Evolutionary conservation across 2,888 invertebrate species (phyloP).

Genomic region (Antheraea assamensis): DNA sequence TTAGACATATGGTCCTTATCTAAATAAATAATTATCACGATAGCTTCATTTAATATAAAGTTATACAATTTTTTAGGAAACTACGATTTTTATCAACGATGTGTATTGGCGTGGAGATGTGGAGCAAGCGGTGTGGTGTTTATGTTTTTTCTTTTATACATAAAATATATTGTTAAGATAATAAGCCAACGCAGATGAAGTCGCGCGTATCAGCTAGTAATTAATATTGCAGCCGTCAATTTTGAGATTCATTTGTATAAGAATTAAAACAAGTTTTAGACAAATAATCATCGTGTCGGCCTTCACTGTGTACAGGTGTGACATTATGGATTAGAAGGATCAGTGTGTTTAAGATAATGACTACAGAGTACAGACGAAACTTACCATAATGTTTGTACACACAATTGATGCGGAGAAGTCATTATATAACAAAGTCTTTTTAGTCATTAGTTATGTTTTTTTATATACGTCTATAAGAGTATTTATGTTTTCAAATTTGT

Average conservation of each 20-base stretch:
- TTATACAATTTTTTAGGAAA: too few relatives aligned
- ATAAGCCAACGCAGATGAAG: too few relatives aligned
- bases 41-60: too few relatives aligned
- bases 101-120: not conserved
- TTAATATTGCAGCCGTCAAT: slow-evolving; percentile 23
- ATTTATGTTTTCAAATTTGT: not conserved
- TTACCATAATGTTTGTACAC: not conserved
- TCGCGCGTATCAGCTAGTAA: not conserved
- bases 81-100: not conserved
- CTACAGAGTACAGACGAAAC: not conserved
- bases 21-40: too few relatives aligned
- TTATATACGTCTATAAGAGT: not conserved
- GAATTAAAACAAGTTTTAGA: slow-evolving; percentile 41
- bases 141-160: not conserved
- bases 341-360: slow-evolving; percentile 17
- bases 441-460: not conserved
- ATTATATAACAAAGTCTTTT: slow-evolving; percentile 3
- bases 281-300: slow-evolving; percentile 49
- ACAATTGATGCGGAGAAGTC: not conserved
- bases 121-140: not conserved
- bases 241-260: slow-evolving; percentile 28
- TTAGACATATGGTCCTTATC: too few relatives aligned
- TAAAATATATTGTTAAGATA: too few relatives aligned
- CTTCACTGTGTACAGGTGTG: slow-evolving; percentile 36
- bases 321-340: slow-evolving; percentile 34